Conservation (phyloP, 2,888 invertebrate species). For the Troides helena region DNA sequence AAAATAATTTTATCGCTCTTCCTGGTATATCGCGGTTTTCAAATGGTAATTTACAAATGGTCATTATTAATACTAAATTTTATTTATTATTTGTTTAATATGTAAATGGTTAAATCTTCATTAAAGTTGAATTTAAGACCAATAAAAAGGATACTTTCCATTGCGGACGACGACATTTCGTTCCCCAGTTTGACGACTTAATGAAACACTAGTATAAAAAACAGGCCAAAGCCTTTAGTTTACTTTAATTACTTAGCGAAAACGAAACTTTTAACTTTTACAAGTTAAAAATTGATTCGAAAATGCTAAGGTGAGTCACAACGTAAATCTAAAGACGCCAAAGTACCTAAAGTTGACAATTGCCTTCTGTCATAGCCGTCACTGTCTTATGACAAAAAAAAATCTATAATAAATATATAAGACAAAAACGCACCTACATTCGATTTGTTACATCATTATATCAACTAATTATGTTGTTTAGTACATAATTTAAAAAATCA, state of each 20-base stretch:
- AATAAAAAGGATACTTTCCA: constrained; percentile 93
- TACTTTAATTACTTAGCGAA: not conserved
- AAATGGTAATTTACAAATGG: too few relatives aligned
- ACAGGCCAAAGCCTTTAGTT: constrained; percentile 39
- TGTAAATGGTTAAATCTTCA: not conserved
- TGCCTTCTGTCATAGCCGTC: not conserved
- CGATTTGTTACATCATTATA: too few relatives aligned
- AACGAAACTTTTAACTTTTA: constrained; percentile 1
- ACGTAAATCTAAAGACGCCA: constrained; percentile 8
- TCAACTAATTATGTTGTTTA: too few relatives aligned
- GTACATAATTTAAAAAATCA: too few relatives aligned
- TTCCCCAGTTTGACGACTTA: constrained; percentile 86
- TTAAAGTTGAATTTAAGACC: not conserved
- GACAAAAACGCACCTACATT: too few relatives aligned
- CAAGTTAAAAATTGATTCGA: not conserved
- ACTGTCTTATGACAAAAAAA: not conserved
- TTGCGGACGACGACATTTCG: constrained; percentile 92
- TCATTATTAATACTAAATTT: too few relatives aligned
- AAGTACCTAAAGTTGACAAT: constrained; percentile 9
- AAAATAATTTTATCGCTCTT: too few relatives aligned
- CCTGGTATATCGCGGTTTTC: too few relatives aligned
- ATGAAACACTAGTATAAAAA: constrained; percentile 43
- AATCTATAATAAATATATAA: too few relatives aligned
- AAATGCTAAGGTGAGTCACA: constrained; percentile 37
- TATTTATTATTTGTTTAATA: not conserved